Base-by-base conservation (phyloP, 2,797 vertebrate species). In the Syngnathus acus region DNA sequence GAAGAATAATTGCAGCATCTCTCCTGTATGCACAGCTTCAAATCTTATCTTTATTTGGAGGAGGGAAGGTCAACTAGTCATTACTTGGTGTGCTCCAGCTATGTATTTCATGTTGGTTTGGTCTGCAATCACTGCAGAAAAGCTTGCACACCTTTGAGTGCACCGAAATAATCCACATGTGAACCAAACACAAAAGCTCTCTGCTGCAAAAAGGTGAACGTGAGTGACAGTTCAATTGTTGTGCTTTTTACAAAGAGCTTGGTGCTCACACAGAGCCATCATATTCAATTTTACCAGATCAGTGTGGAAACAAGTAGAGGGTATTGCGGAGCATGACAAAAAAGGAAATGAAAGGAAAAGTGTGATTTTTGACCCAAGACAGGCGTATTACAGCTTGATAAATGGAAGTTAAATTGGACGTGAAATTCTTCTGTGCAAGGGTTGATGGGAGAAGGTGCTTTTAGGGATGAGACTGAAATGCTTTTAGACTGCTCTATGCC, bases 181-280 rank as follows among this genome's bases (percentile, higher is more conserved):
- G 37, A 61, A 59, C 38, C 40, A 42, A 9, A 58, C 66, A 58
- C 58, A 26, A 39, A 68, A 64, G 69, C 58, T 62, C 38, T 69
- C 61, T 48, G 17, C 72, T 70, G 65, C 63, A 69, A 67, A 67
- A 70, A 75, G 71, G 68, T 74, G 65, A 72, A 60, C 65, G 47
- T 79, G 78, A 84, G 64, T 82, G 78, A 82, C 83, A 86, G 77
- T 80, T 78, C 72, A 85, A 80, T 86, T 78, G 69, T 75, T 77
- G 74, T 39, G 72, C 67, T 60, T 75, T 77, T 68, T 65, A 65
- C 48, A 66, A 68, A 75, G 74, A 65, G 51, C 70, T 61, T 70
- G 47, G 72, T 70, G 26, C 72, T 72, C 73, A 63, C 76, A 59
- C 69, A 54, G 67, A 76, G 78, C 77, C 72, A 73, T 80, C 78